phyloP scores from a whole-genome alignment of 2,888 invertebrate genomes.

The Stictocephala bisonia region DNA sequence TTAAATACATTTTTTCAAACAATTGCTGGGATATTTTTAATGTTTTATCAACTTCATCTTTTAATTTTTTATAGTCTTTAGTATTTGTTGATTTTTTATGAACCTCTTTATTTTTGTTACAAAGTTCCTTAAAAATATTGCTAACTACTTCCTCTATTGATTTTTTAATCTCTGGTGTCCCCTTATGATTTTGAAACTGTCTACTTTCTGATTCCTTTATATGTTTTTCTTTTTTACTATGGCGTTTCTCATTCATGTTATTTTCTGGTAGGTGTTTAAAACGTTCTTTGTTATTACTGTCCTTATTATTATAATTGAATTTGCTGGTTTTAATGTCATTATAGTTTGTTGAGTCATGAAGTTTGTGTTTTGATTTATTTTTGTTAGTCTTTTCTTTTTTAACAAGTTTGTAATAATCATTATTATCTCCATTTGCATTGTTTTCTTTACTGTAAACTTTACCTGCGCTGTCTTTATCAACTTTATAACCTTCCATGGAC shows the following conservation, averaged over 20 bases:
- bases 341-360: no score
- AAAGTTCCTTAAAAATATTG: conserved; percentile 10
- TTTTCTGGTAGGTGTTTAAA: no score
- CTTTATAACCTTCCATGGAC: conserved; percentile 9
- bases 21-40: background rate
- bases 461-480: conserved; percentile 27
- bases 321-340: no score
- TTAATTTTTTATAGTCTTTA: conserved; percentile 5
- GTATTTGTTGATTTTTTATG: background rate
- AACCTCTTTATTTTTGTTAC: background rate
- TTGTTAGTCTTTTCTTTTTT: background rate
- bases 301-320: no score
- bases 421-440: background rate
- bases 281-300: no score
- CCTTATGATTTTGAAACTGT: background rate
- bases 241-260: no score
- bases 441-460: background rate
- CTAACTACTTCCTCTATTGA: background rate
- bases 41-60: background rate
- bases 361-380: no score
- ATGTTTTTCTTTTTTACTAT: no score
- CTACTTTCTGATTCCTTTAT: background rate
- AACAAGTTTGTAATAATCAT: background rate
- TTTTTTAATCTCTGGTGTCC: background rate
- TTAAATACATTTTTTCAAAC: conserved; percentile 5